Base-by-base conservation (phyloP, 2,797 vertebrate species). In the Anguilla marmorata region DNA sequence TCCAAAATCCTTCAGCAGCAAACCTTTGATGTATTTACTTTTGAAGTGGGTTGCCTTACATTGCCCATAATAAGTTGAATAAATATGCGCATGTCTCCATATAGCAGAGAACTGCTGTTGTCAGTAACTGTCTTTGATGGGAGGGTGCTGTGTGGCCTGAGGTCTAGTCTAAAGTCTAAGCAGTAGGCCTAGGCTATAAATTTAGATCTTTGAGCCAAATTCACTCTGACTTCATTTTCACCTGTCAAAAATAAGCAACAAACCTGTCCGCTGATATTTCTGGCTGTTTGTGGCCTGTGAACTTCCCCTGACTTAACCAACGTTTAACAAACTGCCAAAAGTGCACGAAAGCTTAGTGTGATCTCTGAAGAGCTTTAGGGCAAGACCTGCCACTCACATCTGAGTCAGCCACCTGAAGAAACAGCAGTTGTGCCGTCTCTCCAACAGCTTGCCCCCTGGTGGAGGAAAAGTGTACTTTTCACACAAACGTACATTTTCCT, bases 281-380 rank as follows among this genome's bases (percentile, higher is more conserved):
- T 41, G 76, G 41, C 37, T 37, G 37, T 80, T 80, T 48, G 33
- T 80, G 76, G 76, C 16, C 37, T 6, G 16, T 45, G 19, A 80
- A 41, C 41, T 37, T 80, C 21, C 37, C 41, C 33, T 37, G 19
- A 33, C 7, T 41, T 45, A 80, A 80, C 16, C 76, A 7, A 16
- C 76, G 19, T 80, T 41, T 37, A 14, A 5, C 14, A 21, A 21
- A 45, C 76, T 41, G 33, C 37, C 11, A 48, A 45, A 45, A 24
- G 19, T 21, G 21, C 76, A 37, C 37, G n/a, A 48, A 19, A 21
- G 41, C 41, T 80, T 45, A 41, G 19, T 80, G 14, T 45, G 16
- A 80, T 80, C 76, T 2, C 72, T 33, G 27, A 37, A 45, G 76
- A 80, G 76, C 76, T 80, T 45, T 80, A 80, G 41, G 76, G 37